Conservation (phyloP, 64 coral and sea anemone genomes). For the Orbicella faveolata region DNA sequence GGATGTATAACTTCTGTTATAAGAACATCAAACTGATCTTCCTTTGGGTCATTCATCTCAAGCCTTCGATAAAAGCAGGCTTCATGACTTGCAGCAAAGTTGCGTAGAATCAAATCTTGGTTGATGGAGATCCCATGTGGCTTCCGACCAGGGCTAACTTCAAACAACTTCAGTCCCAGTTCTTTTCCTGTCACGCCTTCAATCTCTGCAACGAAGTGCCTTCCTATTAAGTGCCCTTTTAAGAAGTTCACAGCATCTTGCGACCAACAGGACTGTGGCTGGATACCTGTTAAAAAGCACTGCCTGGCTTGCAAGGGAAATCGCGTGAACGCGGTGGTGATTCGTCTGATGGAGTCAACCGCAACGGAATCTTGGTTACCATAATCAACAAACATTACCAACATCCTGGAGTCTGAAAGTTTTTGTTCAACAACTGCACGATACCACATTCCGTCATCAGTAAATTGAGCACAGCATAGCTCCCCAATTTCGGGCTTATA, state of each 20-base stretch:
- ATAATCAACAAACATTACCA: slow-evolving; percentile 74
- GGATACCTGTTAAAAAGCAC: slow-evolving; percentile 16
- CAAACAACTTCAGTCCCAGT: slow-evolving; percentile 40
- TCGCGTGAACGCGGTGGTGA: slow-evolving; percentile 5
- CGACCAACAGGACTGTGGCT: background rate
- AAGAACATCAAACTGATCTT: slow-evolving; percentile 43
- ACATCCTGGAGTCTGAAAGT: slow-evolving; percentile 33
- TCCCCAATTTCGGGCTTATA: slow-evolving; percentile 40
- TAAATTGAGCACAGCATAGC: slow-evolving; percentile 63
- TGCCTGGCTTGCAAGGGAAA: slow-evolving; percentile 51
- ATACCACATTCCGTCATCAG: slow-evolving; percentile 64
- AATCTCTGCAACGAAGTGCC: slow-evolving; percentile 26
- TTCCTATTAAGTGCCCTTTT: background rate
- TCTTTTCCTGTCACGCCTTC: background rate
- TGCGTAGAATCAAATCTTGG: slow-evolving; percentile 15
- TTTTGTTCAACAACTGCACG: slow-evolving; percentile 43
- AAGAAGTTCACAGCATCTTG: slow-evolving; percentile 22
- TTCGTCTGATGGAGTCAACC: slow-evolving; percentile 20
- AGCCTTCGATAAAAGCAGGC: background rate
- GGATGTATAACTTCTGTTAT: slow-evolving; percentile 29
- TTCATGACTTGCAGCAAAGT: background rate
- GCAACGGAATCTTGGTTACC: slow-evolving; percentile 56
- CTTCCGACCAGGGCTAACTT: background rate
- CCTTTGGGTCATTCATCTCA: background rate
- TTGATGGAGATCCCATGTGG: slow-evolving; percentile 9